A percentile compares a stretch with the other conserved stretches of the same genome.
phyloP scores from a whole-genome alignment of 2,113 vertebrate genomes.

The Hydrochoerus hydrochaeris region DNA sequence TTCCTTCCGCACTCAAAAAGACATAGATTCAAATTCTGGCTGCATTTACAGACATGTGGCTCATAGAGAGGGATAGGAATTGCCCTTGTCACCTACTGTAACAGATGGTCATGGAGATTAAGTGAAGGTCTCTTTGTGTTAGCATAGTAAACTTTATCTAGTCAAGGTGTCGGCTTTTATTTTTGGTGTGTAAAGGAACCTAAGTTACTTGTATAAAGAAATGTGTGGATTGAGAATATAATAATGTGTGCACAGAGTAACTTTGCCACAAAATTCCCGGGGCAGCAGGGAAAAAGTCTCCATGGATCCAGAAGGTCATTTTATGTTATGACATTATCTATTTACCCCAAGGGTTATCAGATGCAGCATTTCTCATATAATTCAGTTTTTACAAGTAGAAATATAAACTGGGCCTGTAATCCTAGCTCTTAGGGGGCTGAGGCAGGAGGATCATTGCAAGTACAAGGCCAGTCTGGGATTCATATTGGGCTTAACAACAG shows the following conservation, averaged over 20 bases:
- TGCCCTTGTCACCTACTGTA: background rate
- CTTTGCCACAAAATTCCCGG: background rate
- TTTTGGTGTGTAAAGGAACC: background rate
- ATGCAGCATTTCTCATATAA: background rate
- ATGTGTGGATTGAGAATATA: background rate
- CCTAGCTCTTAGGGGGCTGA: background rate
- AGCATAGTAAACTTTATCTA: background rate
- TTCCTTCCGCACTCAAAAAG: background rate
- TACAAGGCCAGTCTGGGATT: background rate
- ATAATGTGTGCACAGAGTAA: background rate
- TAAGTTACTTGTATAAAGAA: conserved; percentile 46
- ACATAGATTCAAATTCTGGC: background rate
- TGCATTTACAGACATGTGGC: background rate
- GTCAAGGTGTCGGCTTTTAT: background rate
- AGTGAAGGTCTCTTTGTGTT: background rate
- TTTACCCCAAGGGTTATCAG: background rate
- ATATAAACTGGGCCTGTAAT: background rate
- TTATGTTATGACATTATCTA: background rate
- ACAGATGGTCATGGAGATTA: background rate
- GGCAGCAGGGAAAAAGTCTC: background rate
- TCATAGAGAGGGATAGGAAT: background rate
- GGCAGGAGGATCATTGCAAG: background rate
- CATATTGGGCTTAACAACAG: background rate
- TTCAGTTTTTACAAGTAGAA: background rate
- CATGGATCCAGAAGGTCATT: background rate